Base-by-base conservation (phyloP, 1,140 invertebrate genomes). In the Philotrypesis tridentata region DNA sequence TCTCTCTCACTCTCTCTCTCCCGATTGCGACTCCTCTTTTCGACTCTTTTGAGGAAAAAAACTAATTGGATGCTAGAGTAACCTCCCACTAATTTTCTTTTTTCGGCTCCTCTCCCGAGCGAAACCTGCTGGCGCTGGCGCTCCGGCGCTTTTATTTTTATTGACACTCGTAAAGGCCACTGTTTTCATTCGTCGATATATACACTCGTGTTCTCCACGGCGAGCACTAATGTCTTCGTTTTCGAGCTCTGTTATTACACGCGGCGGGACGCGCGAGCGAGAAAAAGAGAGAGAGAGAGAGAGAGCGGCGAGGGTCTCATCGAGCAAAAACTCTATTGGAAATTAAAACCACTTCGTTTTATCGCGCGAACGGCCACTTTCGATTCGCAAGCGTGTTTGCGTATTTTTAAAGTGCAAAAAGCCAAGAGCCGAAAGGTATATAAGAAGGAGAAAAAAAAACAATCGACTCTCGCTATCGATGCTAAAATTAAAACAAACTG, bases 71-170 rank as follows among this genome's bases (percentile, higher is more conserved):
- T 79, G 67, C 71, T 70, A 75, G 61, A 29, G 63, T 83, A n/a
- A 29, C 82, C 82, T 74, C 82, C 82, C 71, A 83, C 82, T 83
- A 83, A 83, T 83, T 83, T 83, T 68, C 70, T 74, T 73, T 61
- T 82, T 83, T 83, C 74, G 7, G 3, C 8, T 33, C 17, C 37
- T 21, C 37, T 48, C 14, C 14, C 27, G n/a, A 4, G 1, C n/a
- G n/a, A n/a, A n/a, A n/a, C n/a, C n/a, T n/a, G n/a, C n/a, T n/a
- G n/a, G n/a, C 9, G 60, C 14, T 9, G 29, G 29, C n/a, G 33
- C 33, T 27, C n/a, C n/a, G 40, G 21, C 72, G 48, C 55, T 55
- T 80, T 83, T 79, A 79, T 76, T 70, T 79, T 80, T 80, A 76
- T 79, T 72, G 78, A 70, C 63, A 78, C 77, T 80, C 78, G 74